phyloP scores from a whole-genome alignment of 2,113 vertebrate species.

The Puma concolor region DNA sequence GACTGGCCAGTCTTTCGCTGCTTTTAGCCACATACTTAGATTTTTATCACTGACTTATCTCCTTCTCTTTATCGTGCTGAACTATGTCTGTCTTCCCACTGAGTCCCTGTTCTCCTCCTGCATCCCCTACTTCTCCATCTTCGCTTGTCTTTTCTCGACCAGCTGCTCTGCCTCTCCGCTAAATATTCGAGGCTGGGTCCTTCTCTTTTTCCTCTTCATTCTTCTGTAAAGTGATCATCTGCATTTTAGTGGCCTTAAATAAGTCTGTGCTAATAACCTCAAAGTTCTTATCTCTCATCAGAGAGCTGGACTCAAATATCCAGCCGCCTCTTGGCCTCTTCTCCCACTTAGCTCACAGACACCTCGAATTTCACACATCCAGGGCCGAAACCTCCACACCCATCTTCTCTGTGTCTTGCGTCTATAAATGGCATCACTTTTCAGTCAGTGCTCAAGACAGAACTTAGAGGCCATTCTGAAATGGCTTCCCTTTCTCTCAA shows the following conservation, averaged over 20 bases:
- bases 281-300: background rate
- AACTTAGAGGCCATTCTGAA: background rate
- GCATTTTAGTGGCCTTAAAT: background rate
- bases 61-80: background rate
- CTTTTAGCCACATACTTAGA: background rate
- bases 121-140: background rate
- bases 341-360: background rate
- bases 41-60: background rate
- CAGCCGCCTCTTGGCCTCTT: background rate
- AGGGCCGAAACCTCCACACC: background rate
- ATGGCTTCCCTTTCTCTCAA: background rate
- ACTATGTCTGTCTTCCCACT: background rate
- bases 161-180: background rate
- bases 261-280: background rate
- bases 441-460: background rate
- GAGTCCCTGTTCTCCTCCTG: background rate
- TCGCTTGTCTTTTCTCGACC: background rate
- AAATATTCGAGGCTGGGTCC: background rate
- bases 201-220: background rate
- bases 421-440: background rate
- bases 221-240: background rate
- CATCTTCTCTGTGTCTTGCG: background rate
- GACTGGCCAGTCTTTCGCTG: background rate
- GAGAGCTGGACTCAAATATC: background rate
- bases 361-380: background rate